Evolutionary conservation across 2,797 vertebrate genomes (phyloP).

Genomic region (Micromesistius poutassou): DNA sequence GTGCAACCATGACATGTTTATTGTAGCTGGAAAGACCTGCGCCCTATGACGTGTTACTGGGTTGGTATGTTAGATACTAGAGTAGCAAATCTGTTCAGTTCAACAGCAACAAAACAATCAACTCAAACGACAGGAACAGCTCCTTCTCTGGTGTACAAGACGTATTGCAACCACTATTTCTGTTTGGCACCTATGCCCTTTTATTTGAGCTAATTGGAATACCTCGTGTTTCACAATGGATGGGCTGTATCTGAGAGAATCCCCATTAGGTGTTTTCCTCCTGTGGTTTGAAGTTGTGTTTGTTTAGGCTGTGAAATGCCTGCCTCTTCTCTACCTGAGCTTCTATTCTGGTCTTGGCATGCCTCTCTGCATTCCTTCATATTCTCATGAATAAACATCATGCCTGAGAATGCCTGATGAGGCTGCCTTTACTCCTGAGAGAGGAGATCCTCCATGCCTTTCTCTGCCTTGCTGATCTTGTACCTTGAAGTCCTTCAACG

Average conservation of each 20-base stretch:
- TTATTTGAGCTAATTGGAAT: background rate
- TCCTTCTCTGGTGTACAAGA: background rate
- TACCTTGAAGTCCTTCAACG: too few species aligned
- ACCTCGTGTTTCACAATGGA: background rate
- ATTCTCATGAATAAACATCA: background rate
- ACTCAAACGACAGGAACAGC: background rate
- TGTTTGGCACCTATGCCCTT: background rate
- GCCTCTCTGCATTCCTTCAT: constrained; percentile 23
- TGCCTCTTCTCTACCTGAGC: constrained; percentile 3
- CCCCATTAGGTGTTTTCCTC: background rate
- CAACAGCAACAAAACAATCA: background rate
- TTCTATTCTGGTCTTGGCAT: constrained; percentile 24
- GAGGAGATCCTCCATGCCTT: too few species aligned
- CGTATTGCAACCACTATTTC: background rate
- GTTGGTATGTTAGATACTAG: background rate
- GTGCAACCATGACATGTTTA: background rate
- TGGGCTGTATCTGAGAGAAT: background rate
- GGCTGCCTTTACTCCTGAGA: too few species aligned
- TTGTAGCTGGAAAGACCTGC: background rate
- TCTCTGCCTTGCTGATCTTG: too few species aligned
- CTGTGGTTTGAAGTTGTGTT: background rate
- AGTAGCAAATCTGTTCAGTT: background rate
- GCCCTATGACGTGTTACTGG: background rate
- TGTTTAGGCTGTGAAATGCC: background rate
- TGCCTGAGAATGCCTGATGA: too few species aligned